Evolutionary conservation across 1,140 invertebrate species (phyloP), one percentile per base, ranked within the genome.

Genomic region (Drosophila bipectinata): DNA sequence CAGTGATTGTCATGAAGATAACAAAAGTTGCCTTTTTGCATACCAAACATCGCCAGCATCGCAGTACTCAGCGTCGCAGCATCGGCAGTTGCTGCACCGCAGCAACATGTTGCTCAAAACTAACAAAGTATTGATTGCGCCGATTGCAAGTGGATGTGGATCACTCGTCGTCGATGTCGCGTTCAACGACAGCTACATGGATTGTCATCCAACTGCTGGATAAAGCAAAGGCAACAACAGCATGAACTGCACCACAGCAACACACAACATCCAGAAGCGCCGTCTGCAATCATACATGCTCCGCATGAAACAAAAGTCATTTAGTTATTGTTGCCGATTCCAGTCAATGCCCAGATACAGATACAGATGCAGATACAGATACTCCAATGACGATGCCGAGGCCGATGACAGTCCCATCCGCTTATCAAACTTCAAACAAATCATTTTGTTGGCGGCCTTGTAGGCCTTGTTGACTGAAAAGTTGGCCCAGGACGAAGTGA

Each of bases 381-480:
- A 68, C 62, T 45, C 30, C 49, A 63, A 58, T 72, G 67, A 61
- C 66, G 78, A 77, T 67, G 59, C 73, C 73, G 79, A 73, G 63
- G 63, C 61, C 60, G 76, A 63, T 76, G 89, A 91, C 89, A 91
- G 88, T 83, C 81, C 77, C 89, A 91, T 91, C 89, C 89, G 89
- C 79, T 91, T 90, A 89, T 90, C 81, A 87, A 87, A 87, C 82
- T 82, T 66, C 79, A 88, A 87, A 82, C 82, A 87, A 87, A 87
- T 87, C 83, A 87, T 88, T 87, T 87, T 79, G 83, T 79, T 87
- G 83, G 75, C 82, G 81, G 77, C 81, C 77, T 84, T 85, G 81
- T 55, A 55, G 51, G 49, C 15, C 12, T 47, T 12, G 44, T 10
- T 47, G 44, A 24, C 28, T 37, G n/a, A 14, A 34, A 68, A 45